These are phyloP conservation scores for Enteromius paludinosus DNA, from an alignment of 2,797 vertebrate genomes.

Conservation along the genomic window DNA sequence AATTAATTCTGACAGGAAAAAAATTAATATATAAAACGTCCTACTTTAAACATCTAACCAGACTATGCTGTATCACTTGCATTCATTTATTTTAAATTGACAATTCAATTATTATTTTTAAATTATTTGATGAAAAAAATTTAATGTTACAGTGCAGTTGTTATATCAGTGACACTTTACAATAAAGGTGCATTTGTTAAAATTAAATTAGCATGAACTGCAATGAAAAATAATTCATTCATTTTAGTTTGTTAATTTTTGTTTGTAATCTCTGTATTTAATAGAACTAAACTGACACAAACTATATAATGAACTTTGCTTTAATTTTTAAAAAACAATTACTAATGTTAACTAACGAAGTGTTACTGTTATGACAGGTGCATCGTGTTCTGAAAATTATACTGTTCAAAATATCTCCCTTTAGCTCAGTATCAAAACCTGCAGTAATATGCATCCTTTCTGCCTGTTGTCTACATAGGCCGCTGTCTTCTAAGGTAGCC, in stretches of 20 bases:
- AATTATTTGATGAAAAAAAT: neutral
- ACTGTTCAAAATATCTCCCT: conserved; percentile 24
- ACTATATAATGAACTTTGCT: no score
- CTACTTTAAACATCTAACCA: neutral
- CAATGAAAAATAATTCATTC: neutral
- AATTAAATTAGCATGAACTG: neutral
- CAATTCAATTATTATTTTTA: neutral
- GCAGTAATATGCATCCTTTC: neutral
- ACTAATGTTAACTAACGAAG: neutral
- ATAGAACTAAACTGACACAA: neutral
- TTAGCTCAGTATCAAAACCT: neutral
- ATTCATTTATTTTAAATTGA: neutral
- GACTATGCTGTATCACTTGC: neutral
- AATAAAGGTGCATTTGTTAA: neutral
- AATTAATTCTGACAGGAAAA: neutral
- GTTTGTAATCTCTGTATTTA: neutral
- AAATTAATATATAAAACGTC: neutral
- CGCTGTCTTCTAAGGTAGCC: neutral
- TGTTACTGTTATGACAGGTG: neutral
- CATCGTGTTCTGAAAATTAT: neutral
- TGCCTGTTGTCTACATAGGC: neutral
- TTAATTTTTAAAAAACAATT: neutral
- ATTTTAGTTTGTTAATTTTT: neutral
- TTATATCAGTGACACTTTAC: neutral
- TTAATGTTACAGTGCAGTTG: neutral